Evolutionary conservation across 2,888 invertebrate species (phyloP), one percentile per base, ranked within the genome.

Genomic region (Allygus modestus): DNA sequence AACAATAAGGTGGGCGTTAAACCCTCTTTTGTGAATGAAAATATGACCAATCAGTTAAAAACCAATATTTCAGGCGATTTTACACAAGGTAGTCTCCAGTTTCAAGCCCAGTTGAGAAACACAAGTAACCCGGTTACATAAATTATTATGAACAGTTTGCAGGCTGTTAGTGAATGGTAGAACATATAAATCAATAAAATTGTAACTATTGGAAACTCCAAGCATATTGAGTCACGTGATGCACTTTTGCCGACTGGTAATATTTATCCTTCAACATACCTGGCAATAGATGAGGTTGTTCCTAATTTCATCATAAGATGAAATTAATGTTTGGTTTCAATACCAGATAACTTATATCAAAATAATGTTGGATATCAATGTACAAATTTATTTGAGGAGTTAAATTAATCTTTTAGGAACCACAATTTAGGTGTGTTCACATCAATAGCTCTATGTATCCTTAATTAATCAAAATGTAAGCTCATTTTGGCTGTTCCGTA

Each of bases 51-150:
- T n/a, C n/a, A n/a, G n/a, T n/a, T n/a, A n/a, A n/a, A n/a, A n/a
- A n/a, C n/a, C n/a, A n/a, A n/a, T n/a, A n/a, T 26, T 69, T 69
- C 33, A n/a, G 33, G 33, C 69, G 17, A 69, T 31, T 31, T 69
- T 26, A 9, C 28, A 20, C 28, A 69, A 23, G n/a, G 17, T 51
- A 51, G 51, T n/a, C 2, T 17, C 51, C 5, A n/a, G 5, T 51
- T 51, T 4, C 51, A 4, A 5, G 12, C 2, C 12, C 9, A 51
- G 2, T 12, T 51, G 15, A 51, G n/a, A 51, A 51, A 69, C 69
- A 69, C 69, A 20, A 69, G 69, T 15, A 69, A 69, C 23, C 2
- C 69, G 33, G 28, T 51, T 2, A 51, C 51, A n/a, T 4, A 4
- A 51, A 51, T 51, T 4, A 12, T 51, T 2, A 51, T 51, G 51